phyloP scores from a whole-genome alignment of 2,113 vertebrate genomes.

The Struthidea cinerea region DNA sequence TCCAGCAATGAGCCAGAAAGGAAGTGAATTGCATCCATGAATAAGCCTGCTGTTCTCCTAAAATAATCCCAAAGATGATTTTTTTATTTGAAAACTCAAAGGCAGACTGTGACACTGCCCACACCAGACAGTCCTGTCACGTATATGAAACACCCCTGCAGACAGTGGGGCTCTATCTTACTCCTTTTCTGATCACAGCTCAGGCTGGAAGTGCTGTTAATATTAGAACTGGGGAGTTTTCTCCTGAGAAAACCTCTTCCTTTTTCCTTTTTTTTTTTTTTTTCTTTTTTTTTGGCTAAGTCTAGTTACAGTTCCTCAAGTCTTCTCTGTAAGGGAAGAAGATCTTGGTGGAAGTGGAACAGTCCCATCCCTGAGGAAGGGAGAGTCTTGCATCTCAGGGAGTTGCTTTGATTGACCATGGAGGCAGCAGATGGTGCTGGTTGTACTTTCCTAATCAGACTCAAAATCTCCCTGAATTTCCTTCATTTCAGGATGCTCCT shows the following conservation, averaged over 20 bases:
- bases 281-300: neutral
- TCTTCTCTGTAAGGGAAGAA: neutral
- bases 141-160: neutral
- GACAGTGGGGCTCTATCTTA: constrained; percentile 1
- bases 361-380: neutral
- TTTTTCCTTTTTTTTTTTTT: neutral
- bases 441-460: neutral
- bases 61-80: constrained; percentile 29
- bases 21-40: constrained; percentile 12
- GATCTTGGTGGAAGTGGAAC: neutral
- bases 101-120: neutral
- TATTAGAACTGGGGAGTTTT: neutral
- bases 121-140: neutral
- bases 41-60: constrained; percentile 36
- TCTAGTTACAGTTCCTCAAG: neutral
- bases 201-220: neutral
- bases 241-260: neutral
- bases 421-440: constrained; percentile 28
- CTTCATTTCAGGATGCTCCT: neutral
- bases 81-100: constrained; percentile 19
- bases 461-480: neutral
- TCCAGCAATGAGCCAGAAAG: neutral
- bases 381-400: neutral
- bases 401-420: neutral
- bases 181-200: neutral